phyloP scores from a whole-genome alignment of 1,140 invertebrate genomes.

The Catajapyx aquilonaris region DNA sequence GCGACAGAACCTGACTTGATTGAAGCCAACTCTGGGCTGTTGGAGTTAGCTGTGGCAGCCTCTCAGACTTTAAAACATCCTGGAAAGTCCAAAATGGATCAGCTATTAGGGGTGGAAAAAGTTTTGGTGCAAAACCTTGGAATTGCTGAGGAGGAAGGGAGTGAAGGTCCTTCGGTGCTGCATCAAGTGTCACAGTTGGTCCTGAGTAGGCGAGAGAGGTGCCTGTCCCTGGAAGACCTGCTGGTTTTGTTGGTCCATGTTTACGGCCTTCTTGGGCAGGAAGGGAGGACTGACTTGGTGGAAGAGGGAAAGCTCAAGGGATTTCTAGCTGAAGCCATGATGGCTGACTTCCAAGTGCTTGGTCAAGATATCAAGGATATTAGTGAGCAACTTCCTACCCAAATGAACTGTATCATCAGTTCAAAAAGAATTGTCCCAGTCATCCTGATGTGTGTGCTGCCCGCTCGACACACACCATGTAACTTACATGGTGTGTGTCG shows the following conservation, averaged over 20 bases:
- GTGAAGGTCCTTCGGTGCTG: too few species aligned
- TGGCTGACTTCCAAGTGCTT: too few species aligned
- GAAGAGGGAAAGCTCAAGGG: conserved; percentile 13
- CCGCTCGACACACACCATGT: too few species aligned
- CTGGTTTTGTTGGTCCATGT: conserved; percentile 16
- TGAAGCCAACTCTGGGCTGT: conserved; percentile 4
- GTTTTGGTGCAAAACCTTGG: conserved; percentile 1
- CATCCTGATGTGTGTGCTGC: too few species aligned
- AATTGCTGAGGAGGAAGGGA: too few species aligned
- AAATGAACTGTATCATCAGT: too few species aligned
- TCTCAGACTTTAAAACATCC: neutral
- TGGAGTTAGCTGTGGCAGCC: conserved; percentile 5
- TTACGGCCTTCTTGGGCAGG: conserved; percentile 16
- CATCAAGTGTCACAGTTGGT: conserved; percentile 13
- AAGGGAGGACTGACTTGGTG: conserved; percentile 3
- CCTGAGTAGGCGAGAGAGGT: conserved; percentile 9
- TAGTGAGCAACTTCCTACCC: too few species aligned
- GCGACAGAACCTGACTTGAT: conserved; percentile 5
- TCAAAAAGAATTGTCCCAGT: too few species aligned
- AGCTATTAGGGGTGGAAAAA: conserved; percentile 3
- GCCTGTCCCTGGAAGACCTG: conserved; percentile 16
- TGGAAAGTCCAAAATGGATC: conserved; percentile 1
- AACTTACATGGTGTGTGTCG: too few species aligned
- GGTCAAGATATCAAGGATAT: too few species aligned
- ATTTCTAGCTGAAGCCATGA: conserved; percentile 14